These are phyloP conservation scores for Pogonocichla stellata DNA, from an alignment of 2,113 vertebrate species.

Conservation along the genomic window DNA sequence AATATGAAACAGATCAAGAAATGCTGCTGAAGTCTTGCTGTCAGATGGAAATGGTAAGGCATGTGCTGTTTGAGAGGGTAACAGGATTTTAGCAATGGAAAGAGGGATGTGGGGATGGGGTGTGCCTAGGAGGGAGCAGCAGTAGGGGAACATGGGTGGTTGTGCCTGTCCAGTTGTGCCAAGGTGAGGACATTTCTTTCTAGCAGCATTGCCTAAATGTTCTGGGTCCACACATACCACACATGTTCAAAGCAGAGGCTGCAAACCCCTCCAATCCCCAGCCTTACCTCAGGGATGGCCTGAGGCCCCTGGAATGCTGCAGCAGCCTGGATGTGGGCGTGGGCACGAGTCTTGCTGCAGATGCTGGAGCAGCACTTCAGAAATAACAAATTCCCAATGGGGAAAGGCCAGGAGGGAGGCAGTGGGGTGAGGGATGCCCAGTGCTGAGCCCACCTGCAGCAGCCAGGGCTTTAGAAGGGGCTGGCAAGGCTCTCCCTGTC, in stretches of 20 bases:
- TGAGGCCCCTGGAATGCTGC: not conserved
- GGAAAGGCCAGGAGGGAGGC: not conserved
- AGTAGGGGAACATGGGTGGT: not conserved
- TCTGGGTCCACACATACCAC: not conserved
- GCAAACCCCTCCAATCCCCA: not conserved
- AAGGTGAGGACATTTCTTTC: not conserved
- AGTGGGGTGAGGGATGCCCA: not conserved
- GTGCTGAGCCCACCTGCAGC: not conserved
- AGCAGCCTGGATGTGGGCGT: not conserved
- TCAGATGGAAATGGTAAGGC: not conserved
- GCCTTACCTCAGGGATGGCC: rapidly evolving
- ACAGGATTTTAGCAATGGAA: not conserved
- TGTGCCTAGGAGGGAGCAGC: not conserved
- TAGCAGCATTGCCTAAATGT: not conserved
- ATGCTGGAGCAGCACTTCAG: not conserved
- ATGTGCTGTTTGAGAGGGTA: not conserved
- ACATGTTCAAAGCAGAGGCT: not conserved
- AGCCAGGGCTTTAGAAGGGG: not conserved
- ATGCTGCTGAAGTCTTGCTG: not conserved
- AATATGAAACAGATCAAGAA: not conserved
- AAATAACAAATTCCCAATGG: rapidly evolving
- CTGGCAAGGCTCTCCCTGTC: not conserved
- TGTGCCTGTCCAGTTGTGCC: not conserved
- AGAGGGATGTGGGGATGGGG: not conserved
- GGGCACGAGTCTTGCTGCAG: rapidly evolving